Evolutionary conservation across 2,113 vertebrate genomes (phyloP).

Genomic region (Etheostoma spectabile): DNA sequence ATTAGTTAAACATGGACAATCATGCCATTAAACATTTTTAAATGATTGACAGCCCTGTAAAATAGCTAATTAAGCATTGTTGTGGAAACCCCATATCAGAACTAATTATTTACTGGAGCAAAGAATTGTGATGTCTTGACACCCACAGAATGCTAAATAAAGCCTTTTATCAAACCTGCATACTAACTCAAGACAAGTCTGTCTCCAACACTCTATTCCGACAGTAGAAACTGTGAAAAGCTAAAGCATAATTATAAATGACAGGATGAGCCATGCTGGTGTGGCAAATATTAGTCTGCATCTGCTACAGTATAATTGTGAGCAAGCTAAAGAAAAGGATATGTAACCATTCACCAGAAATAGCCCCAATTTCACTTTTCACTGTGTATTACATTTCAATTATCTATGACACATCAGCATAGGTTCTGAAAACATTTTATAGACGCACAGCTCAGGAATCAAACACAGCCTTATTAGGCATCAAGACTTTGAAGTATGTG

Average conservation of each 20-base stretch:
- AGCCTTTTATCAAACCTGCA: neutral
- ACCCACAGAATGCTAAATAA: slow-evolving; percentile 28
- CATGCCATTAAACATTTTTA: too few relatives aligned
- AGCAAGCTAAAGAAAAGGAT: slow-evolving; percentile 24
- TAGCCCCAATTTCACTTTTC: slow-evolving; percentile 21
- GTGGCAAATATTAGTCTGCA: slow-evolving; percentile 19
- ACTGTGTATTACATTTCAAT: slow-evolving; percentile 36
- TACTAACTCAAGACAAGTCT: slow-evolving; percentile 1
- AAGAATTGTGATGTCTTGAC: neutral
- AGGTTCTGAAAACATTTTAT: slow-evolving; percentile 47
- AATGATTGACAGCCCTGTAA: too few relatives aligned
- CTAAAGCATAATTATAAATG: slow-evolving; percentile 13
- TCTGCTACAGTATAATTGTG: slow-evolving; percentile 33
- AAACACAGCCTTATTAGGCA: slow-evolving; percentile 61
- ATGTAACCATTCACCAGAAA: slow-evolving; percentile 24
- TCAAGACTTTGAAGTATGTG: slow-evolving; percentile 63
- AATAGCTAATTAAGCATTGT: too few relatives aligned
- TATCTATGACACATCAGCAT: slow-evolving; percentile 34
- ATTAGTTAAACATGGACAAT: too few relatives aligned
- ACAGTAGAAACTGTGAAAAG: slow-evolving; percentile 1
- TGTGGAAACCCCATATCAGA: too few relatives aligned
- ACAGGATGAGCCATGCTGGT: neutral
- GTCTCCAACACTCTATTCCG: neutral
- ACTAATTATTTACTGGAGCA: too few relatives aligned
- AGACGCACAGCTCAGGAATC: slow-evolving; percentile 54